phyloP scores from a whole-genome alignment of 2,797 vertebrate genomes.

The Aldrovandia affinis region DNA sequence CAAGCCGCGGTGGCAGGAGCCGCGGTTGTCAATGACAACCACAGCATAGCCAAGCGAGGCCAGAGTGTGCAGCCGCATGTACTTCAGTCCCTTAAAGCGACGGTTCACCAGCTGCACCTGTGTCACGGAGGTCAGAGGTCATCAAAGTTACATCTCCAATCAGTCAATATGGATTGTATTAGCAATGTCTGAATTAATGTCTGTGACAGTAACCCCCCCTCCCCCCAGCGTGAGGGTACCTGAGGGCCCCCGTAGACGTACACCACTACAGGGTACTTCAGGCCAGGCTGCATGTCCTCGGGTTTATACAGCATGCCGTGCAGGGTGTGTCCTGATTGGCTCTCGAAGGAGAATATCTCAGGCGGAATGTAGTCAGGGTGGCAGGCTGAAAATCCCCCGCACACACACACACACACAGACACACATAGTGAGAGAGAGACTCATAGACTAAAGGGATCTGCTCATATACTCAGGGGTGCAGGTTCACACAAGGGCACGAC shows the following conservation, averaged over 20 bases:
- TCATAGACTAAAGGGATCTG: too few species aligned
- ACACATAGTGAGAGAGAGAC: background rate
- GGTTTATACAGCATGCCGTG: conserved; percentile 82
- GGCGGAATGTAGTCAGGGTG: conserved; percentile 79
- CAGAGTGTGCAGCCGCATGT: conserved; percentile 79
- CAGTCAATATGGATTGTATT: too few species aligned
- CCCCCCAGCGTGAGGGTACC: conserved; percentile 56
- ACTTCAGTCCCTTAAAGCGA: conserved; percentile 80
- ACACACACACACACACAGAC: background rate
- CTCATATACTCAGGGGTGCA: background rate
- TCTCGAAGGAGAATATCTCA: conserved; percentile 81
- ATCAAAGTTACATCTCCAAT: background rate
- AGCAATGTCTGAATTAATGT: too few species aligned
- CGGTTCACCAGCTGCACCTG: conserved; percentile 83
- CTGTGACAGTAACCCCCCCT: too few species aligned
- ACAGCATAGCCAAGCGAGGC: conserved; percentile 79
- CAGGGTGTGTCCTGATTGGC: conserved; percentile 75
- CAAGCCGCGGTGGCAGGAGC: conserved; percentile 80
- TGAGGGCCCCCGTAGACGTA: conserved; percentile 82
- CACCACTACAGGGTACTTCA: conserved; percentile 79
- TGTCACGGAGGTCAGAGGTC: background rate
- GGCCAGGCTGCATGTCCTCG: conserved; percentile 77
- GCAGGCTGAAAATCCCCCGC: conserved; percentile 72
- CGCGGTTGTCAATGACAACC: conserved; percentile 79
- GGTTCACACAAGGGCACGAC: background rate